A percentile compares a stretch with the other conserved stretches of the same genome.
phyloP scores from a whole-genome alignment of 2,888 invertebrate species.

The Matsumyia berberina region DNA sequence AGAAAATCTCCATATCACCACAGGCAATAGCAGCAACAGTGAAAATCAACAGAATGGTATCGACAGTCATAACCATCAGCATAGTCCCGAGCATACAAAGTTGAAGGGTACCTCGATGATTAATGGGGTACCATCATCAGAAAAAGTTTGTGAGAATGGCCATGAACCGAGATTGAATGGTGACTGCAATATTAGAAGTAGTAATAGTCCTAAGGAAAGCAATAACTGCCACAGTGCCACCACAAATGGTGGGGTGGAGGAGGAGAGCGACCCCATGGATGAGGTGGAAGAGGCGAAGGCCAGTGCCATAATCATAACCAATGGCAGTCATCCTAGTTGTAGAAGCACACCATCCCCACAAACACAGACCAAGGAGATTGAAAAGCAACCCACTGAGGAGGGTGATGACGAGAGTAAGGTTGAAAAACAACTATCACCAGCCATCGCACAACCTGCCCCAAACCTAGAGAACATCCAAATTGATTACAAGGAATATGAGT shows the following conservation, averaged over 20 bases:
- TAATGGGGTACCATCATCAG: conserved; percentile 37
- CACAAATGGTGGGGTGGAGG: conserved; percentile 7
- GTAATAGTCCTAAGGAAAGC: conserved; percentile 77
- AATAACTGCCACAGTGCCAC: conserved; percentile 77
- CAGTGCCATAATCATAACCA: conserved; percentile 39
- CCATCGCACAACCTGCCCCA: conserved; percentile 58
- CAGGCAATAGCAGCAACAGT: conserved; percentile 25
- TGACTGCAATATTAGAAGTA: conserved; percentile 73
- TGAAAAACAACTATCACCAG: conserved; percentile 43
- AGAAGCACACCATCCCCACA: conserved; percentile 67
- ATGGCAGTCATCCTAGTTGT: conserved; percentile 62
- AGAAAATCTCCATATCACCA: conserved; percentile 66
- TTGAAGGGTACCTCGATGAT: conserved; percentile 28
- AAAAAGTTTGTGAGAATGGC: conserved; percentile 52
- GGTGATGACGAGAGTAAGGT: conserved; percentile 17
- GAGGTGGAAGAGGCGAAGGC: conserved; percentile 4
- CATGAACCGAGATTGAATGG: conserved; percentile 71
- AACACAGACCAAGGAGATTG: conserved; percentile 26
- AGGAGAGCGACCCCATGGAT: neutral
- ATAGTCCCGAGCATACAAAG: conserved; percentile 28
- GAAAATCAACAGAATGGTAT: conserved; percentile 59
- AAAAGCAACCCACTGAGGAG: neutral
- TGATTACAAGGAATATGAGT: conserved; percentile 92
- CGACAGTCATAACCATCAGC: conserved; percentile 36
- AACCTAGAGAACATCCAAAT: conserved; percentile 80